Evolutionary conservation across 2,888 invertebrate genomes (phyloP).

Genomic region (Litoditis marina): DNA sequence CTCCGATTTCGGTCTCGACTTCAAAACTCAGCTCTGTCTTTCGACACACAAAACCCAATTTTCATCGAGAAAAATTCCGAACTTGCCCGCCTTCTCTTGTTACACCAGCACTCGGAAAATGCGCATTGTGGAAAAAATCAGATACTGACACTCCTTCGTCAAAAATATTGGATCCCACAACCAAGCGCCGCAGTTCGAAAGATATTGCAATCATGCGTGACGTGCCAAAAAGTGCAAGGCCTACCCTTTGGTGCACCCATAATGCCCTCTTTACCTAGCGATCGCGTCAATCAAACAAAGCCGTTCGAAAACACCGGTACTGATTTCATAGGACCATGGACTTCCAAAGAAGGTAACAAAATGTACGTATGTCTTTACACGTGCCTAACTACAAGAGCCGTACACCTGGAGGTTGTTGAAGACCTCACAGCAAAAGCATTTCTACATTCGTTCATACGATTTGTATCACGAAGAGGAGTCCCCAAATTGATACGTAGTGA

Average conservation of each 20-base stretch:
- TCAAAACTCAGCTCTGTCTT: background rate
- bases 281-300: background rate
- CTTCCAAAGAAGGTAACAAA: background rate
- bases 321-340: background rate
- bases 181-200: background rate
- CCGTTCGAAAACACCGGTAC: background rate
- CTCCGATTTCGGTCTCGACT: background rate
- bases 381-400: background rate
- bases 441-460: background rate
- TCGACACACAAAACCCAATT: background rate
- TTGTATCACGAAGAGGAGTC: background rate
- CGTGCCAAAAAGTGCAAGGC: background rate
- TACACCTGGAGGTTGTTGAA: background rate
- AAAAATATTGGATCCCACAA: background rate
- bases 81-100: background rate
- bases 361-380: conserved; percentile 1
- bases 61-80: background rate
- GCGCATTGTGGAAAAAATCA: background rate
- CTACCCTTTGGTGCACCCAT: background rate
- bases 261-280: background rate
- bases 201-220: background rate
- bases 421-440: background rate
- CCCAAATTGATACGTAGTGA: background rate
- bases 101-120: background rate
- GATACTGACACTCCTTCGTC: background rate